These are phyloP conservation scores for Melanostigma gelatinosum DNA, from an alignment of 2,113 vertebrate genomes.

Conservation along the genomic window DNA sequence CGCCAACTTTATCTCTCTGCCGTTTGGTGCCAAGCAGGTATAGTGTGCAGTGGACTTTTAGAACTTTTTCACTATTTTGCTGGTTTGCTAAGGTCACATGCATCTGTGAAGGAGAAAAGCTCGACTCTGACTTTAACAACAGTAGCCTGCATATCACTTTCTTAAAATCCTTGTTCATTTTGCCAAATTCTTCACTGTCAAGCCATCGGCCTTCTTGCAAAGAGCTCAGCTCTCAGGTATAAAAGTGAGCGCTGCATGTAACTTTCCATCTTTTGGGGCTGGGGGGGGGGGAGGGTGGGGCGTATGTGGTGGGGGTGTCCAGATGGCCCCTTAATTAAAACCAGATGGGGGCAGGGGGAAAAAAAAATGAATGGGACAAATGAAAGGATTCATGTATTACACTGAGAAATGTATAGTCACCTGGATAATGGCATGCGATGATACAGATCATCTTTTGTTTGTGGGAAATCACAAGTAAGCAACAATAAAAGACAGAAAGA, in stretches of 20 bases:
- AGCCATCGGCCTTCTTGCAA: conserved; percentile 10
- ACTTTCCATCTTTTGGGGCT: conserved; percentile 60
- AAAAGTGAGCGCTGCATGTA: conserved; percentile 47
- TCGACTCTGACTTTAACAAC: not conserved
- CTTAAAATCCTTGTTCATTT: conserved; percentile 10
- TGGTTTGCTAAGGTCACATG: not conserved
- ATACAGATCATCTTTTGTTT: conserved; percentile 32
- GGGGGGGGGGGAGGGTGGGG: not conserved
- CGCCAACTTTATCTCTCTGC: not conserved
- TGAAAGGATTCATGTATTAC: conserved; percentile 47
- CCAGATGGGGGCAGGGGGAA: conserved; percentile 67
- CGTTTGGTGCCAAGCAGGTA: not conserved
- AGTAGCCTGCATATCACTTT: not conserved
- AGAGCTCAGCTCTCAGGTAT: conserved; percentile 66
- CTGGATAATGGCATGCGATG: conserved; percentile 28
- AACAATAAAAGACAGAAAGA: conserved; percentile 4
- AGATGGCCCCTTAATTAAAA: conserved; percentile 77
- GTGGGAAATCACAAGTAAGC: conserved; percentile 5
- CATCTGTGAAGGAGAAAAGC: not conserved
- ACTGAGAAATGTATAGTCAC: conserved; percentile 45
- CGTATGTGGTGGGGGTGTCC: conserved; percentile 44
- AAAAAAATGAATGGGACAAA: conserved; percentile 40
- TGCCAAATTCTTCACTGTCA: not conserved
- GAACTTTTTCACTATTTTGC: not conserved
- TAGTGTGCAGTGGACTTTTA: not conserved